Base-by-base conservation (phyloP, 2,888 invertebrate species). In the Hymenopus coronatus region DNA sequence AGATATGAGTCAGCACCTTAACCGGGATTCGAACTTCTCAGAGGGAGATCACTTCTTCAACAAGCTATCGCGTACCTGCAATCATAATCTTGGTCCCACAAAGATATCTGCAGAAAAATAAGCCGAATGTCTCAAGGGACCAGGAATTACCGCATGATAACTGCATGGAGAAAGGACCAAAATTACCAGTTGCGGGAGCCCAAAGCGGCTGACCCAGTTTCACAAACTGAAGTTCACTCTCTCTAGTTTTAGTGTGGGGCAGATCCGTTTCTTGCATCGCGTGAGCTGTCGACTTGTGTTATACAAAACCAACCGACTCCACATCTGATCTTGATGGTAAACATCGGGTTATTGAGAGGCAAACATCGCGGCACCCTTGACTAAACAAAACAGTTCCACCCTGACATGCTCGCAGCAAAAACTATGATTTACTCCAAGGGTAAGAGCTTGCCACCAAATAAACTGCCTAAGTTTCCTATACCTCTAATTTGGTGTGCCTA, bases 401-500 rank as follows among this genome's bases (percentile, higher is more conserved):
- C 54, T 70, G 6, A 70, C 54, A 70, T 54, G 54, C 25, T 70
- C 3, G 15, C 20, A 20, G 4, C 54, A 54, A 14, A 54, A 54
- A 4, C 3, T 1, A 30, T 2, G 40, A 40, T 40, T 40, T 40
- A 12, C 40, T 40, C 40, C 9, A 40, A 40, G 40, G 1, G 9
- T 2, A 12, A 12, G 40, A 40, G 12, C 4, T 30, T 4, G 4
- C 40, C n/a, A n/a, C n/a, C n/a, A n/a, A n/a, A n/a, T n/a, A n/a
- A 6, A 1, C 6, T 8, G 33, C 0, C 33, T 0, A 6, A 8
- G 8, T 4, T 2, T 33, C 0, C 0, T 8, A 33, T 33, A 1
- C 1, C 33, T 33, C 33, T 7, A 33, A 33, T 33, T 33, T 33
- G 8, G 33, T 7, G 8, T 33, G 33, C 33, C 33, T 33, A 33